A percentile compares a stretch with the other conserved stretches of the same genome.
phyloP scores from a whole-genome alignment of 1,140 invertebrate genomes.

The Chironomus striatipennis region DNA sequence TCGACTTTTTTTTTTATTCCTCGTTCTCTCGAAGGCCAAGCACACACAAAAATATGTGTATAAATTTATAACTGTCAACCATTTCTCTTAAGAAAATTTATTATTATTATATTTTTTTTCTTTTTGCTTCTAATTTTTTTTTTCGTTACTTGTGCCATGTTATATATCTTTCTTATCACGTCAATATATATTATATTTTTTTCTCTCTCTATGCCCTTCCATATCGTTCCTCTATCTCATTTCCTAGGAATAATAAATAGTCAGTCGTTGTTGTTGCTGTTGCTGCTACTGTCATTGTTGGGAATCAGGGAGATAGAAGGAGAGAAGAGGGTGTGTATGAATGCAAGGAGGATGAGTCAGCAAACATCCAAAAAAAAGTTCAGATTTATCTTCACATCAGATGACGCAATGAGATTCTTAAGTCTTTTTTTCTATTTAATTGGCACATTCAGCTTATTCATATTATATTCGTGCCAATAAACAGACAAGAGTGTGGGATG shows the following conservation, averaged over 20 bases:
- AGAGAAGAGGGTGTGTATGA: neutral
- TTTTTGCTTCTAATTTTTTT: constrained; percentile 6
- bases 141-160: constrained; percentile 6
- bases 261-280: neutral
- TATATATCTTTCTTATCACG: constrained; percentile 14
- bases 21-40: constrained; percentile 2
- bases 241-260: constrained; percentile 14
- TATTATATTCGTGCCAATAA: too few species aligned
- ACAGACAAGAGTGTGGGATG: too few species aligned
- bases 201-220: neutral
- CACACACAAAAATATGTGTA: constrained; percentile 13
- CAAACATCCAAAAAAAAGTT: neutral
- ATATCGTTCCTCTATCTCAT: constrained; percentile 1
- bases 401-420: neutral
- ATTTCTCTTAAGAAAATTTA: constrained; percentile 15
- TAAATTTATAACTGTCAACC: constrained; percentile 14
- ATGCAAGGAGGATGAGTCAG: neutral
- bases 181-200: constrained; percentile 15
- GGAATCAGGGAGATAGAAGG: neutral
- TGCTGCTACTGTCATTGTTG: neutral
- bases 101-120: constrained; percentile 15
- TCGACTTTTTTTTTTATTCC: neutral
- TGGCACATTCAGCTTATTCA: too few species aligned
- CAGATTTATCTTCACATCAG: neutral
- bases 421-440: too few species aligned